Evolutionary conservation across 2,888 invertebrate species (phyloP).

Genomic region (Pimpla rufipes): DNA sequence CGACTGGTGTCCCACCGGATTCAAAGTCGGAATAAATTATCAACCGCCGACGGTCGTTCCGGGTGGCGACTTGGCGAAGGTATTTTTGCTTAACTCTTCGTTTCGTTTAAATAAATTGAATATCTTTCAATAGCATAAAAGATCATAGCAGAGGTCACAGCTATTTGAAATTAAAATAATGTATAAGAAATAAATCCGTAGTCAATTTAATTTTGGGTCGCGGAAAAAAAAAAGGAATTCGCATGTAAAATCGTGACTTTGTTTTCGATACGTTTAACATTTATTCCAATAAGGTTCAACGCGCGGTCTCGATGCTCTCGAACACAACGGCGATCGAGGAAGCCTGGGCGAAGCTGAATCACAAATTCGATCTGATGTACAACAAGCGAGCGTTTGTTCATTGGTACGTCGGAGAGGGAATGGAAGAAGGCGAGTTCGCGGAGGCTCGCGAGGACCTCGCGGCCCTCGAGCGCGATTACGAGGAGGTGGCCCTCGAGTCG

Average conservation of each 20-base stretch:
- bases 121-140: too few species aligned
- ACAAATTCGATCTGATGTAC: conserved; percentile 98
- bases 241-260: too few species aligned
- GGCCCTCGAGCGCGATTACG: conserved; percentile 92
- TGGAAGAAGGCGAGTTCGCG: conserved; percentile 95
- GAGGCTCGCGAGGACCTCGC: conserved; percentile 95
- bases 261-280: neutral
- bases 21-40: conserved; percentile 90
- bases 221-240: too few species aligned
- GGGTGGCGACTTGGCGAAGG: conserved; percentile 82
- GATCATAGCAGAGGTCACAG: too few species aligned
- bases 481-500: conserved; percentile 92
- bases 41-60: conserved; percentile 83
- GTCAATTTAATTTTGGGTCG: too few species aligned
- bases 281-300: conserved; percentile 75
- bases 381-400: conserved; percentile 98
- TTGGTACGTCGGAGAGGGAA: conserved; percentile 96
- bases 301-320: conserved; percentile 83
- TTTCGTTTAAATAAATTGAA: neutral
- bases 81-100: conserved; percentile 66
- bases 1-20: conserved; percentile 98
- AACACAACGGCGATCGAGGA: conserved; percentile 83
- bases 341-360: conserved; percentile 91
- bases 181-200: too few species aligned
- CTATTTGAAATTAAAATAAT: too few species aligned